These are phyloP conservation scores for Sigmodon hispidus DNA, from an alignment of 2,113 vertebrate genomes.

Conservation along the genomic window DNA sequence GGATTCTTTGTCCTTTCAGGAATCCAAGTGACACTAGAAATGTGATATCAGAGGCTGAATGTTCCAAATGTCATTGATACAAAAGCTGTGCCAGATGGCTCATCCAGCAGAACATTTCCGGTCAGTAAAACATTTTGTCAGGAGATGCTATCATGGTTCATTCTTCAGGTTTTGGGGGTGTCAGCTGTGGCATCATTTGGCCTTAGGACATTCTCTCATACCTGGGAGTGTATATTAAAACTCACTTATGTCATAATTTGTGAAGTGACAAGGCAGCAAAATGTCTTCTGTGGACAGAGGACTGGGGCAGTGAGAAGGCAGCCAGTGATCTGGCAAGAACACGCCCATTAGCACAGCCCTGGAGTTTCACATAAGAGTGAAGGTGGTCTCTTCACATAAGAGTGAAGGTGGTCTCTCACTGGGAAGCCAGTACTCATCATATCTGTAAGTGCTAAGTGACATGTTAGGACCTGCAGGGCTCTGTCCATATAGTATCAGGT, in stretches of 20 bases:
- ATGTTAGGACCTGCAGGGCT: constrained; percentile 37
- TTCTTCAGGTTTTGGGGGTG: background rate
- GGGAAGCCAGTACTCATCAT: background rate
- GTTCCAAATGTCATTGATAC: constrained; percentile 43
- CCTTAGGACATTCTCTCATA: background rate
- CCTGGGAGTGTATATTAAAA: background rate
- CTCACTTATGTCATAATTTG: background rate
- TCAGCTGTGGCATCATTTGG: background rate
- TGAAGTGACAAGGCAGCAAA: constrained; percentile 11
- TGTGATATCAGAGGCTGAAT: constrained; percentile 41
- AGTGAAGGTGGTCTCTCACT: background rate
- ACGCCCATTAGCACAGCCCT: background rate
- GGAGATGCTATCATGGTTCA: background rate
- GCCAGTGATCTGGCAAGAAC: background rate
- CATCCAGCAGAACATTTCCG: constrained; percentile 12
- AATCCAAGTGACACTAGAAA: constrained; percentile 25
- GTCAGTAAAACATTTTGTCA: background rate
- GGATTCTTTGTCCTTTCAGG: constrained; percentile 52
- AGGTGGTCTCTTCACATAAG: background rate
- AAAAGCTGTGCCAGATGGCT: constrained; percentile 13
- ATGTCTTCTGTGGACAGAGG: background rate
- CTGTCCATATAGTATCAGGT: background rate
- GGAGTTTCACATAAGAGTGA: background rate
- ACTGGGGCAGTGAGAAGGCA: background rate
- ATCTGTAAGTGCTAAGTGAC: background rate